phyloP scores from a whole-genome alignment of 2,797 vertebrate species.

The Sparus aurata region DNA sequence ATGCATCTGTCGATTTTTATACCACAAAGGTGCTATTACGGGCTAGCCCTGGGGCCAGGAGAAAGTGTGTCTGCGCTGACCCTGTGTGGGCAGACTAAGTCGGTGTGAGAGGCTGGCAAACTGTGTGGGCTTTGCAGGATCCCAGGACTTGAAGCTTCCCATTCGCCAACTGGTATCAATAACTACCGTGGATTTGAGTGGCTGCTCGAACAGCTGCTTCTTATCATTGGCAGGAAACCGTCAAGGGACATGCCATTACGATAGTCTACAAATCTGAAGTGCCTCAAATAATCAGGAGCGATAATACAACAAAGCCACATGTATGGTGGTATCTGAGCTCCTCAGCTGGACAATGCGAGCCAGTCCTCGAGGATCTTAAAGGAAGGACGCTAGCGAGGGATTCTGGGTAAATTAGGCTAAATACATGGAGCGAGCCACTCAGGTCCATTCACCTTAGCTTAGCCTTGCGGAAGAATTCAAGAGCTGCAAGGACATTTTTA shows the following conservation, averaged over 20 bases:
- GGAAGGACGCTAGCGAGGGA: background rate
- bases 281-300: background rate
- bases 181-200: slow-evolving; percentile 4
- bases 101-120: slow-evolving; percentile 41
- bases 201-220: slow-evolving; percentile 3
- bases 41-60: slow-evolving; percentile 16
- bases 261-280: background rate
- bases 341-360: background rate
- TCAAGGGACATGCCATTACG: background rate
- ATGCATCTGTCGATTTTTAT: slow-evolving; percentile 68
- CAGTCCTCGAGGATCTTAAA: background rate
- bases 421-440: slow-evolving; percentile 17
- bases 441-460: slow-evolving; percentile 16
- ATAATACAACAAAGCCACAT: background rate
- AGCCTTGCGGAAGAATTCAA: slow-evolving; percentile 16
- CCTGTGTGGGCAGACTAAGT: slow-evolving; percentile 49
- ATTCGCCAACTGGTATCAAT: slow-evolving; percentile 29
- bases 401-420: slow-evolving; percentile 10
- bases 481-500: slow-evolving; percentile 14
- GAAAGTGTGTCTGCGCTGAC: slow-evolving; percentile 43
- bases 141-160: slow-evolving; percentile 23
- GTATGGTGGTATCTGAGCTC: too few species aligned
- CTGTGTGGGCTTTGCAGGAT: slow-evolving; percentile 36
- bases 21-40: slow-evolving; percentile 50
- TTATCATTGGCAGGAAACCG: background rate